phyloP scores from a whole-genome alignment of 2,888 invertebrate genomes.

The Prenolepis imparis region DNA sequence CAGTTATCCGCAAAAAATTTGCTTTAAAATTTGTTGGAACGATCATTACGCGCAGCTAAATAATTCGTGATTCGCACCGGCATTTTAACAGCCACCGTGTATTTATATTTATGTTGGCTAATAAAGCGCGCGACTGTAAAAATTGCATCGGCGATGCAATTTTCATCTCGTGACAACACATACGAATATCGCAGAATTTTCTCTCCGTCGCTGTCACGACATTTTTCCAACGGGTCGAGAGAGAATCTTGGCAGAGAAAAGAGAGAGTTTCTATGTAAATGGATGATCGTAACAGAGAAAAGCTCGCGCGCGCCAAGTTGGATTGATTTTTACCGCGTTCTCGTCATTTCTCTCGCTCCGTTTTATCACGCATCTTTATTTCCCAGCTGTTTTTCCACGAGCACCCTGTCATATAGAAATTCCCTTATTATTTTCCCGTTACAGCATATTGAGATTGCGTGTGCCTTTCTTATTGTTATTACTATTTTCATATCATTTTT shows the following conservation, averaged over 20 bases:
- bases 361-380: slow-evolving; percentile 33
- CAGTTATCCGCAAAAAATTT: neutral
- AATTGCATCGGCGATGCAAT: slow-evolving; percentile 17
- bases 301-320: slow-evolving; percentile 24
- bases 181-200: neutral
- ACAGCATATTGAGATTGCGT: neutral
- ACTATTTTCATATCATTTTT: neutral
- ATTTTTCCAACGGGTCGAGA: neutral
- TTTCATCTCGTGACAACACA: neutral
- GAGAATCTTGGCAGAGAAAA: neutral
- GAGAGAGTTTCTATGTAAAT: slow-evolving; percentile 36
- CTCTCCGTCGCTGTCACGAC: neutral
- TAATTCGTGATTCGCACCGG: neutral
- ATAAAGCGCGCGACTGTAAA: slow-evolving; percentile 23
- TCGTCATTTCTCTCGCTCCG: slow-evolving; percentile 3
- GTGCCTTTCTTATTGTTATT: neutral
- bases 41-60: slow-evolving; percentile 1
- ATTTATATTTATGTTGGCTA: slow-evolving; percentile 14
- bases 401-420: neutral
- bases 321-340: slow-evolving; percentile 43
- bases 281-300: slow-evolving; percentile 27
- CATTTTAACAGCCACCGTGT: neutral
- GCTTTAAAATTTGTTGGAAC: neutral
- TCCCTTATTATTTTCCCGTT: slow-evolving; percentile 1
- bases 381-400: slow-evolving; percentile 1